phyloP scores from a whole-genome alignment of 2,113 vertebrate species.

The Otolemur garnettii region DNA sequence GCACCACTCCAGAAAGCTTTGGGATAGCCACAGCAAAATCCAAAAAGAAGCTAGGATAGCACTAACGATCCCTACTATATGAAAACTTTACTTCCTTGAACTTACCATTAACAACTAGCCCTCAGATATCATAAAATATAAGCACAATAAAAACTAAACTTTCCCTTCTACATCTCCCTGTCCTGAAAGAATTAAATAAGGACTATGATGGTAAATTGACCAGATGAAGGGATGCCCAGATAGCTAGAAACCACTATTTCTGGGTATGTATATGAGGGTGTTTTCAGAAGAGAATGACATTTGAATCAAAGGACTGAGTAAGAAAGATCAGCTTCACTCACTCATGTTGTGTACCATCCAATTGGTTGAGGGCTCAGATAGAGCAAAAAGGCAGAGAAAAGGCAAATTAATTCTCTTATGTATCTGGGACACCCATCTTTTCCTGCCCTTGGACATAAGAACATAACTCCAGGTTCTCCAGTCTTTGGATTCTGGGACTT shows the following conservation, averaged over 20 bases:
- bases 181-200: constrained; percentile 39
- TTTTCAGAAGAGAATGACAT: background rate
- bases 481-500: background rate
- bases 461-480: background rate
- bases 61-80: background rate
- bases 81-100: background rate
- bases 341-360: background rate
- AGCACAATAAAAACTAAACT: background rate
- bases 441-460: background rate
- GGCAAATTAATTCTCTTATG: background rate
- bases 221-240: background rate
- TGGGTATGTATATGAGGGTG: background rate
- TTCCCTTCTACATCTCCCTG: background rate
- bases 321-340: background rate
- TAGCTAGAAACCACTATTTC: background rate
- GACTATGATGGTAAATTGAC: background rate
- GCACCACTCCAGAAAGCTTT: background rate
- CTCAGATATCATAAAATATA: background rate
- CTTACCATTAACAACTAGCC: background rate
- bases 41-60: background rate
- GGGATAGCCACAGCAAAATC: background rate
- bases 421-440: background rate
- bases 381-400: background rate
- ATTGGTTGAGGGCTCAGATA: background rate
- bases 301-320: background rate